These are phyloP conservation scores for Limnephilus marmoratus DNA, from an alignment of 2,888 invertebrate species.

Conservation along the genomic window DNA sequence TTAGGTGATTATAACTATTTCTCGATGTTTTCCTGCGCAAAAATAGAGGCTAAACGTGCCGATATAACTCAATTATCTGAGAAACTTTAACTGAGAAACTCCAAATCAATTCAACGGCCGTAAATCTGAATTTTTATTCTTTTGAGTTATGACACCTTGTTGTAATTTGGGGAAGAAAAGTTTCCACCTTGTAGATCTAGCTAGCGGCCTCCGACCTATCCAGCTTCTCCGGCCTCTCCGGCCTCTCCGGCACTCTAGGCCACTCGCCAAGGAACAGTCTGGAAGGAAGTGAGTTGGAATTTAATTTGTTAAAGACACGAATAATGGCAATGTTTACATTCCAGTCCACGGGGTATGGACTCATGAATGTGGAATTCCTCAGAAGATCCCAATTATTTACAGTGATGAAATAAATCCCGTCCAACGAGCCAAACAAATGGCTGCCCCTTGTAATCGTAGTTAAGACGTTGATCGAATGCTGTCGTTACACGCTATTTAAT, in stretches of 20 bases:
- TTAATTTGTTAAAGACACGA: slow-evolving; percentile 66
- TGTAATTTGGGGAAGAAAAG: slow-evolving; percentile 65
- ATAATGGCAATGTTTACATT: slow-evolving; percentile 66
- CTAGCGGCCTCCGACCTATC: slow-evolving; percentile 29
- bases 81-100: slow-evolving; percentile 35
- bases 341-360: slow-evolving; percentile 50
- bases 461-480: slow-evolving; percentile 65
- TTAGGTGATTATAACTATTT: slow-evolving; percentile 42
- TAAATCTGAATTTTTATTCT: slow-evolving; percentile 45
- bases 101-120: slow-evolving; percentile 52
- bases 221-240: slow-evolving; percentile 30
- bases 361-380: slow-evolving; percentile 50
- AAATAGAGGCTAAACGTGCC: slow-evolving; percentile 21
- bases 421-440: slow-evolving; percentile 65
- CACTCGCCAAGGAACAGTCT: slow-evolving; percentile 50
- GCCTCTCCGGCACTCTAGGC: slow-evolving; percentile 47
- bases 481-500: slow-evolving; percentile 64
- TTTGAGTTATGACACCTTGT: slow-evolving; percentile 64
- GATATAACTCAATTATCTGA: slow-evolving; percentile 35
- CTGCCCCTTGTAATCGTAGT: slow-evolving; percentile 65
- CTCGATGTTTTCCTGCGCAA: slow-evolving; percentile 34
- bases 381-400: slow-evolving; percentile 63
- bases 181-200: slow-evolving; percentile 55
- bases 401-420: slow-evolving; percentile 66
- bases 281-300: slow-evolving; percentile 64